Percentiles rank a stretch among this genome's conserved stretches.
Evolutionary conservation across 2,888 invertebrate genomes (phyloP).

Genomic region (Nephrotoma guestfalica): DNA sequence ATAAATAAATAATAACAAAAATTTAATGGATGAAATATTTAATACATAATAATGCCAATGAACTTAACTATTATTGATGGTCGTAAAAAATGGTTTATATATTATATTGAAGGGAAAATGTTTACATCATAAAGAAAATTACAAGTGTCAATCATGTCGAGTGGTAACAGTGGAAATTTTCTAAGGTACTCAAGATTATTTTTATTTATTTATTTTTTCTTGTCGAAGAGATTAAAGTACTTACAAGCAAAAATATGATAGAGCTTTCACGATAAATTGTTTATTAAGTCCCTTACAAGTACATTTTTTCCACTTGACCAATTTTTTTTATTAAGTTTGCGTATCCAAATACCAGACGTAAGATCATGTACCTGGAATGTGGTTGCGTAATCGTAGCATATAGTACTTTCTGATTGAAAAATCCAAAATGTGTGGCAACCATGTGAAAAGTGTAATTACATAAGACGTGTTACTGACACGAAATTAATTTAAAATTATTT

Average conservation of each 20-base stretch:
- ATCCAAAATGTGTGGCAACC: not conserved
- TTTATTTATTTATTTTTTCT: not conserved
- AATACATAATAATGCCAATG: not conserved
- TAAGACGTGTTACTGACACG: not conserved
- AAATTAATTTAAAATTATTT: not conserved
- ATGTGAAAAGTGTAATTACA: not conserved
- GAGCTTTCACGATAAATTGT: no score
- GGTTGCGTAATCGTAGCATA: not conserved
- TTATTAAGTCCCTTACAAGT: no score
- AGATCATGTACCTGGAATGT: no score
- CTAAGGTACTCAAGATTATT: not conserved
- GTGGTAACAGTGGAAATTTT: not conserved
- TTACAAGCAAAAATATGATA: no score
- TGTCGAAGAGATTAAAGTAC: not conserved
- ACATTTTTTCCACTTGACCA: not conserved
- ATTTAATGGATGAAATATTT: not conserved
- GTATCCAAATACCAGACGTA: no score
- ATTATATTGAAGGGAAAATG: not conserved
- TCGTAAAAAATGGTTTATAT: not conserved
- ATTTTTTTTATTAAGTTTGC: not conserved
- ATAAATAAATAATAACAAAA: not conserved
- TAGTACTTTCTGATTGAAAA: not conserved
- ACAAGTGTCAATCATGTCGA: not conserved
- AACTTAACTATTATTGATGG: not conserved
- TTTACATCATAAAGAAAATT: not conserved